phyloP scores from a whole-genome alignment of 2,888 invertebrate genomes.

The Xestia sexstrigata region DNA sequence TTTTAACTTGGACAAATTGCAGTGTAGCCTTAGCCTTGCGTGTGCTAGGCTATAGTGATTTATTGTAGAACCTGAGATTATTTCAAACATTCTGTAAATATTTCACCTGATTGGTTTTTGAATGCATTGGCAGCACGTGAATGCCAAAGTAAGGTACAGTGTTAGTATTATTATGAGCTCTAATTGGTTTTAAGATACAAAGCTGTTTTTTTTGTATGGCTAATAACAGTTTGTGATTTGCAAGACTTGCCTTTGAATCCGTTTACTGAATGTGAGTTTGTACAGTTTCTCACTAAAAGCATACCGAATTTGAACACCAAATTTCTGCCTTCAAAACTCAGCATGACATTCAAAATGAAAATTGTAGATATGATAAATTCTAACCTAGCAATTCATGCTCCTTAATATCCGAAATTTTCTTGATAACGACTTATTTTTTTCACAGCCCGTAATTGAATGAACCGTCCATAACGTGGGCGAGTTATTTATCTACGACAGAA shows the following conservation, averaged over 20 bases:
- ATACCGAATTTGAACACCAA: background rate
- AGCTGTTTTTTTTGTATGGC: background rate
- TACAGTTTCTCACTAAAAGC: background rate
- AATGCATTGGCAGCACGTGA: background rate
- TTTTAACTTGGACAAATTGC: background rate
- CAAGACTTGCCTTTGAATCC: background rate
- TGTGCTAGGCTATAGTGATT: background rate
- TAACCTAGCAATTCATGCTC: conserved; percentile 19
- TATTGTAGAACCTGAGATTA: background rate
- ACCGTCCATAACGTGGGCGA: conserved; percentile 41
- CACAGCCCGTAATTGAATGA: conserved; percentile 53
- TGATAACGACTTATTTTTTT: conserved; percentile 52
- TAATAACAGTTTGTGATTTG: background rate
- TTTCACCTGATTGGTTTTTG: background rate
- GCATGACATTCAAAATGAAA: conserved; percentile 33
- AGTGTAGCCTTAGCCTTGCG: background rate
- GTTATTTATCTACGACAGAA: conserved; percentile 61
- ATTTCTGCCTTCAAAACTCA: background rate
- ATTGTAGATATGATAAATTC: conserved; percentile 15
- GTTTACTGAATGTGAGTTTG: background rate
- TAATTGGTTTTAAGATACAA: background rate
- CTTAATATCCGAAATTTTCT: conserved; percentile 40
- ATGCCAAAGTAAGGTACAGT: background rate
- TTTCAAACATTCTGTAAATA: background rate
- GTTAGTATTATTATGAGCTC: background rate